A percentile compares a stretch with the other conserved stretches of the same genome.
These are phyloP conservation scores for Ectemnius continuus DNA, from an alignment of 2,888 invertebrate genomes.

Conservation along the genomic window DNA sequence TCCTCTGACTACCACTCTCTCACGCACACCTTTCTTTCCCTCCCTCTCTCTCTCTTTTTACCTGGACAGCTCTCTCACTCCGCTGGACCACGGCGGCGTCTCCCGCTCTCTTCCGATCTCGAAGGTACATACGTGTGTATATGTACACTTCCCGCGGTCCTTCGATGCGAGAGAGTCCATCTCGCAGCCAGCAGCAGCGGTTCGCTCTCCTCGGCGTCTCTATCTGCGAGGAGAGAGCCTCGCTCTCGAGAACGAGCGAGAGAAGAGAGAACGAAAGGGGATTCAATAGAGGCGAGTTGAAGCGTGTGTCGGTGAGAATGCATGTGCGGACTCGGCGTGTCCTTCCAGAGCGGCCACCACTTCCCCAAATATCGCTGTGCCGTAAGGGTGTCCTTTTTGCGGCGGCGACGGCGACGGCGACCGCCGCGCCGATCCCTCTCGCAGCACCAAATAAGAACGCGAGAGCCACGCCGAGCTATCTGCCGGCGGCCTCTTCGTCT, in stretches of 20 bases:
- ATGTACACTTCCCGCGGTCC: background rate
- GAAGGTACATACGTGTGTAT: too few species aligned
- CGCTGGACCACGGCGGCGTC: constrained; percentile 23
- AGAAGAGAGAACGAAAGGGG: constrained; percentile 32
- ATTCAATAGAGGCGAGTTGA: constrained; percentile 49
- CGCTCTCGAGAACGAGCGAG: constrained; percentile 16
- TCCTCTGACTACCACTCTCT: constrained; percentile 43
- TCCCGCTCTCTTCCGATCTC: constrained; percentile 58
- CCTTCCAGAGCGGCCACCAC: constrained; percentile 17
- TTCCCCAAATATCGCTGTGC: constrained; percentile 7
- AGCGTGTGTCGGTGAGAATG: constrained; percentile 32
- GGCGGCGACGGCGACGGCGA: too few species aligned
- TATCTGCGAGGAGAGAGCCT: constrained; percentile 38
- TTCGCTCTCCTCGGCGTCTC: constrained; percentile 50
- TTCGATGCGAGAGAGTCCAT: constrained; percentile 43
- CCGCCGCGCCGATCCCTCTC: background rate
- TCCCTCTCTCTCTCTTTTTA: constrained; percentile 13
- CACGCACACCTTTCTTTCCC: constrained; percentile 22
- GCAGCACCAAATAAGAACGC: constrained; percentile 7
- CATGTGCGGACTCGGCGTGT: constrained; percentile 5
- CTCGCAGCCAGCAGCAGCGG: constrained; percentile 50
- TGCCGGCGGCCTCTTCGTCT: background rate
- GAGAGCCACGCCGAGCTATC: background rate
- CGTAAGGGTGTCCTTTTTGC: constrained; percentile 4
- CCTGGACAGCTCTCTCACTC: constrained; percentile 18